Conservation (phyloP, 2,888 invertebrate species). For the Eupithecia centaureata region DNA sequence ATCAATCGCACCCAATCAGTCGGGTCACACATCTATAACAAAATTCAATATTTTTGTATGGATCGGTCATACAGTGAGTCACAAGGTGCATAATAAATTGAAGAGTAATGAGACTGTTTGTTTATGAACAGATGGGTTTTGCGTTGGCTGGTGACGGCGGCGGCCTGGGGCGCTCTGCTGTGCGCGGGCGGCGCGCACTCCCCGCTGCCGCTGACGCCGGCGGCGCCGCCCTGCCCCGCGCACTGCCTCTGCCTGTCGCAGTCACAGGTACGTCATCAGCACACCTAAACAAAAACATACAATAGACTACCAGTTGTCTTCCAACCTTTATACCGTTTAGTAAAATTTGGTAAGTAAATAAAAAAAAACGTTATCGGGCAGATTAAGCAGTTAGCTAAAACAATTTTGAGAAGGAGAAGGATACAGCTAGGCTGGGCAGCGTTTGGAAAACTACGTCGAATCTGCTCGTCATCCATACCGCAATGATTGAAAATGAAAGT, state of each 20-base stretch:
- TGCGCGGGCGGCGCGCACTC: conserved; percentile 47
- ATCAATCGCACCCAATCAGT: background rate
- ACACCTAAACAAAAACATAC: too few relatives aligned
- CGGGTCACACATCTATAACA: background rate
- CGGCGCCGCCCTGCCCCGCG: conserved; percentile 87
- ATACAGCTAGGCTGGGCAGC: too few relatives aligned
- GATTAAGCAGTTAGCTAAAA: too few relatives aligned
- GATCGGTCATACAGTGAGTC: background rate
- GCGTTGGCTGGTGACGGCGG: conserved; percentile 65
- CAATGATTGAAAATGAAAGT: too few relatives aligned
- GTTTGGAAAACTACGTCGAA: too few relatives aligned
- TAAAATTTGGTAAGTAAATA: too few relatives aligned
- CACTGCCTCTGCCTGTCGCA: conserved; percentile 94
- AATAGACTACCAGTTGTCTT: too few relatives aligned
- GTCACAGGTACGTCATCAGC: conserved; percentile 86
- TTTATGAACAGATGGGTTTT: conserved; percentile 65
- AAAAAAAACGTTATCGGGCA: too few relatives aligned
- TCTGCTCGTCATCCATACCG: too few relatives aligned
- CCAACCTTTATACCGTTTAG: too few relatives aligned
- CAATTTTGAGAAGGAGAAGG: too few relatives aligned
- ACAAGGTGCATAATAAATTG: background rate
- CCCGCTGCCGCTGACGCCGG: conserved; percentile 65
- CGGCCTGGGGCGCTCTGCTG: conserved; percentile 60
- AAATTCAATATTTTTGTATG: background rate
- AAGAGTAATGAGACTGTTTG: background rate